Base-by-base conservation (phyloP, 1,140 invertebrate species). In the Anadara kagoshimensis region DNA sequence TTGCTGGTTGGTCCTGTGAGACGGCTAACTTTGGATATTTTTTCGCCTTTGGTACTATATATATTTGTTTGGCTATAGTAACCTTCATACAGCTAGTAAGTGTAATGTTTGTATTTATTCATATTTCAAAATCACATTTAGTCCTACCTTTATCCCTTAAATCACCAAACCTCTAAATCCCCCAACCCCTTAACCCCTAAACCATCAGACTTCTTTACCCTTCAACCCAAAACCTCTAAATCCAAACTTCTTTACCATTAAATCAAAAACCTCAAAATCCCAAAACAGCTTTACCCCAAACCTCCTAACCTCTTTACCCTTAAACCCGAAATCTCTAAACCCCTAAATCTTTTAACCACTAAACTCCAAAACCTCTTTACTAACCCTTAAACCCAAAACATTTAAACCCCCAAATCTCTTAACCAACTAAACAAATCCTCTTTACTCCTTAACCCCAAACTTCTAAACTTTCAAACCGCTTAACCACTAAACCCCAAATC, bases 21-120 rank as follows among this genome's bases (percentile, higher is more conserved):
- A 90, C 92, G 59, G 91, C 91, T 36, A 94, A 94, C 86, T 86
- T 92, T 41, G 91, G 90, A 71, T 94, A 93, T 76, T 93, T 93
- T 68, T 91, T 94, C 81, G 93, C 91, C 88, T 96, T 92, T 92
- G 95, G 90, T 86, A 93, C 85, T 82, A 90, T 97, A 43, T 97
- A 97, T 89, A 94, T 95, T 75, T 87, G 94, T 56, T 92, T 97
- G 44, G 95, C 94, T 49, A 91, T 95, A n/a, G 93, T 97, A 1
- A 96, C 95, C 78, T 91, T 96, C 24, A 92, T 95, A 51, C 96
- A 98, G 90, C 90, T 98, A 66, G 92, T 96, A 45, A 94, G 89
- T 95, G 94, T 93, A 24, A n/a, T 12, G 47, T 12, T 24, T 11
- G 18, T 56, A 43, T 26, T n/a, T 0, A 2, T 36, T 47, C 5